Percentiles rank a stretch among this genome's conserved stretches.
Conservation (phyloP, 2,797 vertebrate species). For the Lepidocolaptes lacrymiger region DNA sequence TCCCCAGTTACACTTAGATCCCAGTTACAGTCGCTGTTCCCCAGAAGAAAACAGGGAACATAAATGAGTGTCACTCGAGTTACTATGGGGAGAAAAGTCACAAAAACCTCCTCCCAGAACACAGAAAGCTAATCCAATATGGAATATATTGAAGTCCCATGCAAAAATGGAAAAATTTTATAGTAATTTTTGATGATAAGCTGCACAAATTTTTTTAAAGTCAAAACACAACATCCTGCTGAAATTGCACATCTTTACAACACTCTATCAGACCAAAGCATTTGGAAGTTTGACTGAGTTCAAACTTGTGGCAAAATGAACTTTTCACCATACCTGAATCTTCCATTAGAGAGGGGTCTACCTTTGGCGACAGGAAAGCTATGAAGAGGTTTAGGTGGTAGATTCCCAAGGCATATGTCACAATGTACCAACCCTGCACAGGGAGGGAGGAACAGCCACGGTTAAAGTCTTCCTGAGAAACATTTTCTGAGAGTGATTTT, state of each 20-base stretch:
- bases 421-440: constrained; percentile 97
- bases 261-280: not conserved
- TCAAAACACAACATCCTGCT: not conserved
- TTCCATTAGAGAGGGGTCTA: constrained; percentile 97
- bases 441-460: not conserved
- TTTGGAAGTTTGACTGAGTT: not conserved
- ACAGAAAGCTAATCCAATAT: not conserved
- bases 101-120: not conserved
- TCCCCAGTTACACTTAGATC: not conserved
- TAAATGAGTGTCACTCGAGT: not conserved
- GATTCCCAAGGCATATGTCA: constrained; percentile 98
- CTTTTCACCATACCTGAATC: constrained; percentile 85
- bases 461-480: not conserved
- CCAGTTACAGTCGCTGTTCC: not conserved
- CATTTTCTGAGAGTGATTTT: not conserved
- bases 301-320: not conserved
- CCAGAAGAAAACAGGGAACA: not conserved
- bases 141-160: not conserved
- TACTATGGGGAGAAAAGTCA: not conserved
- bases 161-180: not conserved
- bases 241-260: not conserved
- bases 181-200: not conserved
- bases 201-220: not conserved
- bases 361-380: constrained; percentile 98
- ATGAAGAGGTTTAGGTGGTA: constrained; percentile 99